Base-by-base conservation (phyloP, 2,113 vertebrate species). In the Lucifuga dentata region DNA sequence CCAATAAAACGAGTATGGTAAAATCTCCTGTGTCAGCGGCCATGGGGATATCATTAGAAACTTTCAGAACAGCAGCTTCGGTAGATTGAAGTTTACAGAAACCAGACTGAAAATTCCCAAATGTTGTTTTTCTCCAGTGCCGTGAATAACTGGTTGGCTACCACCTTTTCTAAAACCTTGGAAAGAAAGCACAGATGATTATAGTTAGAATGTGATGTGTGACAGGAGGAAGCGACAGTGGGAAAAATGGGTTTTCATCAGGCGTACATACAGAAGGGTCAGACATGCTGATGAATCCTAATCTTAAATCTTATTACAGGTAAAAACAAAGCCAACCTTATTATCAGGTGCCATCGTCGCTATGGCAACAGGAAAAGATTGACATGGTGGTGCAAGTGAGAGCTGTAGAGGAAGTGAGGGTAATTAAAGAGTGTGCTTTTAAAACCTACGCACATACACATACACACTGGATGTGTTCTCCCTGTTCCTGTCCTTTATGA, bases 351-450 rank as follows among this genome's bases (percentile, higher is more conserved):
- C 57, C 21, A 35, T 39, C 5, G 68, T 87, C 1, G 61, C 78
- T 78, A 88, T 83, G 69, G 89, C 58, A 86, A 91, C 85, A 68
- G 75, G 38, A 63, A 63, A 53, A 78, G 83, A 83, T 24, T 69
- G 82, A 88, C 81, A 80, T 51, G 65, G 12, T 59, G 8, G 55
- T 20, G 32, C 11, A 44, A 61, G 48, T 26, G 17, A 20, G 69
- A 58, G 49, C 41, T 7, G 3, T 21, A 53, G 23, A 49, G 55
- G 52, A 65, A 41, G 38, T 48, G 46, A 58, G 26, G 20, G 38
- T 74, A 76, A 86, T 81, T 77, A 68, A 65, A 12, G 41, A 44
- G 26, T 17, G 11, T 0, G 1, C n/a, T 36, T 29, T 39, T 29
- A 51, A 56, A 61, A 24, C 40, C 41, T 53, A 26, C 23, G 35